Base-by-base conservation (phyloP, 2,797 vertebrate genomes). In the Oophaga sylvatica region DNA sequence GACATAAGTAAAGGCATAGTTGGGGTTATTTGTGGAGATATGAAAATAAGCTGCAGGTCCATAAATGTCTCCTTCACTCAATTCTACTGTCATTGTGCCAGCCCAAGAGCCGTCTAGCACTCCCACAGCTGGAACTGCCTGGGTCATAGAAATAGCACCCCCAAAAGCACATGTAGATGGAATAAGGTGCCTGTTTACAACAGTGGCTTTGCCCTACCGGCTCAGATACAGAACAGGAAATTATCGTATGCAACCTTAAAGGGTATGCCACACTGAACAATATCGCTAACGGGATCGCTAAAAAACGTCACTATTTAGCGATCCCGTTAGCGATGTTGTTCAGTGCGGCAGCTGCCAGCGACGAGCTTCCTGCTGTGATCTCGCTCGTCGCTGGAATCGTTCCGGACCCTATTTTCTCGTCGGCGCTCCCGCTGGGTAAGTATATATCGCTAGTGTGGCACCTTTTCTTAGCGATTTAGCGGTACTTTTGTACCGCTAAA, bases 141-240 rank as follows among this genome's bases (percentile, higher is more conserved):
- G 31, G 63, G n/a, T n/a, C 63, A 26, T 26, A 53, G n/a, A 26
- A 4, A 20, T 17, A 22, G 60, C 59, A 26, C 79, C 19, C 6
- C 29, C 3, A n/a, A 70, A 68, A 60, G 31, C 10, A 67, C 80
- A 53, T 53, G 41, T 17, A 45, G 11, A 7, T 35, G 5, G 31
- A 65, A 20, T 16, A 7, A 19, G 11, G 35, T 31, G 35, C 73
- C 9, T 53, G 45, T 26, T 76, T 48, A 45, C 73, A 76, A 15
- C 77, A 79, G 45, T 35, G 31, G 81, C 53, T 60, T 17, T 71
- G 20, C 60, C 17, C 81, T 83, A 48, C 15, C 65, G 22, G 17
- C 81, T 35, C 67, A 71, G 17, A 75, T 17, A 60, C 48, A 48
- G 48, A 62, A 62, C 56, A 75, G 83, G 57, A 75, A 76, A 76